Conservation (phyloP, 2,888 invertebrate genomes). For the Watsonalla binaria region DNA sequence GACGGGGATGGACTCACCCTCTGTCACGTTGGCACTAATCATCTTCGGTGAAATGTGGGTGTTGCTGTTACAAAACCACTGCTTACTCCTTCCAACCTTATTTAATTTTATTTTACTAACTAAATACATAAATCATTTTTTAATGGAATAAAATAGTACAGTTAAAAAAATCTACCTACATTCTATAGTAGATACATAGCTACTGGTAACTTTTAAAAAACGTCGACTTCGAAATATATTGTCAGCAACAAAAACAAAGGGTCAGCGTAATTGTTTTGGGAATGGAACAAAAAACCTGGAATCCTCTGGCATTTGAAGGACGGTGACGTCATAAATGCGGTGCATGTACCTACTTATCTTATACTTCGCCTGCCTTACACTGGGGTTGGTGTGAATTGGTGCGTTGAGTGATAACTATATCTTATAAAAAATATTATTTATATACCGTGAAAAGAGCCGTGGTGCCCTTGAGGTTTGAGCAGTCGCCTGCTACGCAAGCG, state of each 20-base stretch:
- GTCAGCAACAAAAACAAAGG: constrained; percentile 53
- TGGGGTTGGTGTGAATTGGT: constrained; percentile 34
- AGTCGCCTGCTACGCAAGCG: too few species aligned
- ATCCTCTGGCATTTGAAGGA: constrained; percentile 64
- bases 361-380: constrained; percentile 21
- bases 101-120: too few species aligned
- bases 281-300: constrained; percentile 41
- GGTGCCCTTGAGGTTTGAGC: too few species aligned
- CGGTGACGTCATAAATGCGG: constrained; percentile 58
- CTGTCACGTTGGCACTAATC: too few species aligned
- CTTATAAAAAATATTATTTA: constrained; percentile 7
- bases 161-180: too few species aligned
- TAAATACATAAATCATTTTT: too few species aligned
- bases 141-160: too few species aligned
- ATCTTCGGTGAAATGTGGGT: too few species aligned
- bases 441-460: too few species aligned
- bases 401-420: constrained; percentile 1
- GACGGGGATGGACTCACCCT: too few species aligned
- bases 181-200: background rate
- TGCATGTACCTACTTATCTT: constrained; percentile 37
- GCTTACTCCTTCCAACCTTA: too few species aligned
- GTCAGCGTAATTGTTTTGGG: constrained; percentile 57
- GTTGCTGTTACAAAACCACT: too few species aligned
- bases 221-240: constrained; percentile 8
- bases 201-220: background rate